phyloP scores from a whole-genome alignment of 2,888 invertebrate species.

The Drosophila borealis region DNA sequence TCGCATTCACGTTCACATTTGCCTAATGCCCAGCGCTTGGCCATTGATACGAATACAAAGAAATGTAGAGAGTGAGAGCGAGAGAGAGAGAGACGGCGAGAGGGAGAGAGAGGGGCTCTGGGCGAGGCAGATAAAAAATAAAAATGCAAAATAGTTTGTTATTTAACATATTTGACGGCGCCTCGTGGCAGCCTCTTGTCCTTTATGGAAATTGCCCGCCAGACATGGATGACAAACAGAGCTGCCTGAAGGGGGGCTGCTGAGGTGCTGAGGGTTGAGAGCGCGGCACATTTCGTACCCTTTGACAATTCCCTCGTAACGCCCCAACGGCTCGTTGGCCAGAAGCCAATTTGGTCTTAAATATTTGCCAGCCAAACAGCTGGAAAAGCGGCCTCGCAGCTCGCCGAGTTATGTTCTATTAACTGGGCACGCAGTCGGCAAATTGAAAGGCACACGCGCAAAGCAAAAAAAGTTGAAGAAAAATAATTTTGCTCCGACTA shows the following conservation, averaged over 20 bases:
- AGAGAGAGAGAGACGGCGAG: conserved; percentile 12
- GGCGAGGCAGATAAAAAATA: conserved; percentile 42
- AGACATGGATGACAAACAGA: conserved; percentile 69
- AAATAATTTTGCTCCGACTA: not conserved
- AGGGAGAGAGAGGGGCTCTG: conserved; percentile 7
- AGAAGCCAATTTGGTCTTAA: conserved; percentile 48
- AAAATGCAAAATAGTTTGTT: conserved; percentile 80
- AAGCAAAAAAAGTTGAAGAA: conserved; percentile 26
- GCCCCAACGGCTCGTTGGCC: conserved; percentile 57
- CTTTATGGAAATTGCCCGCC: conserved; percentile 66
- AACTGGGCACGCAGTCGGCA: conserved; percentile 62
- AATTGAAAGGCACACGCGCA: conserved; percentile 61
- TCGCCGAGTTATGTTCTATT: conserved; percentile 39
- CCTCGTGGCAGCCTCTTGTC: conserved; percentile 17
- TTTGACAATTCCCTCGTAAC: conserved; percentile 61
- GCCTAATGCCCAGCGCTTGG: conserved; percentile 64
- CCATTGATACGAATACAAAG: conserved; percentile 56
- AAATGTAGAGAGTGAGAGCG: conserved; percentile 6
- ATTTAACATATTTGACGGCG: conserved; percentile 76
- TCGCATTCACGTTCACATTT: conserved; percentile 45
- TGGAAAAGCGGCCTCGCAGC: conserved; percentile 56
- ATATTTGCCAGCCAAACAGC: conserved; percentile 69
- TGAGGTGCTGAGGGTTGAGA: no score
- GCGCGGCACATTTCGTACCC: conserved; percentile 34
- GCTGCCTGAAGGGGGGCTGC: conserved; percentile 1